phyloP scores from a whole-genome alignment of 2,888 invertebrate genomes.

The Nomada fucata region DNA sequence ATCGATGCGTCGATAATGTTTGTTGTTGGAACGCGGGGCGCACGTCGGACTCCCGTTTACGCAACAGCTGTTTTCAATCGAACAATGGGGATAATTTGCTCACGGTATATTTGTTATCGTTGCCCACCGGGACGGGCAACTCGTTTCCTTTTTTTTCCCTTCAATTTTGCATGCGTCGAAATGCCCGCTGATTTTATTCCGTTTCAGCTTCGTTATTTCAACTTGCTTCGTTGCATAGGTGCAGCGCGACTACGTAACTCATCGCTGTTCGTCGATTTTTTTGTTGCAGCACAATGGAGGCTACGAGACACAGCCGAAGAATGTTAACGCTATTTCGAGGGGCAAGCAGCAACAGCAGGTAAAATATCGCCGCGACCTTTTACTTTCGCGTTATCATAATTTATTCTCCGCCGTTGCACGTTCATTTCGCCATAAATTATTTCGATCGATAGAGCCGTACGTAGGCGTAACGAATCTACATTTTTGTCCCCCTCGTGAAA shows the following conservation, averaged over 20 bases:
- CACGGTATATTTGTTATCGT: conserved; percentile 32
- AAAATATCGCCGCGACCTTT: conserved; percentile 14
- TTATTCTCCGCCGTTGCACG: not conserved
- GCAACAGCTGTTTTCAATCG: conserved; percentile 41
- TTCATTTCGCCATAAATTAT: conserved; percentile 17
- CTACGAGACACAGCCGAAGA: conserved; percentile 79
- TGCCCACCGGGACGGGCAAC: conserved; percentile 19
- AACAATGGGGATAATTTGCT: conserved; percentile 53
- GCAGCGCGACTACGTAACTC: not conserved
- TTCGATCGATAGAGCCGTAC: not conserved
- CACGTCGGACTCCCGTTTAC: conserved; percentile 20
- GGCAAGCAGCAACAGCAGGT: conserved; percentile 77
- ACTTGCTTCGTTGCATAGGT: not conserved
- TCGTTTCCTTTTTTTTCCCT: conserved; percentile 22
- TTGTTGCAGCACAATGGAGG: conserved; percentile 82
- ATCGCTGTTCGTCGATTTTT: conserved; percentile 40
- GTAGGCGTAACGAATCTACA: not conserved
- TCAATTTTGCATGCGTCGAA: not conserved
- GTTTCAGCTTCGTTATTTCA: not conserved
- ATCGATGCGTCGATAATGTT: conserved; percentile 39
- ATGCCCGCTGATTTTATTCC: not conserved
- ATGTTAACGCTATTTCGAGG: conserved; percentile 73
- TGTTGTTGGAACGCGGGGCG: conserved; percentile 30
- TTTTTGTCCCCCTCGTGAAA: conserved; percentile 1
- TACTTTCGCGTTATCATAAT: not conserved